Evolutionary conservation across 2,888 invertebrate species (phyloP), one percentile per base, ranked within the genome.

Genomic region (Cryptocephalus primarius): DNA sequence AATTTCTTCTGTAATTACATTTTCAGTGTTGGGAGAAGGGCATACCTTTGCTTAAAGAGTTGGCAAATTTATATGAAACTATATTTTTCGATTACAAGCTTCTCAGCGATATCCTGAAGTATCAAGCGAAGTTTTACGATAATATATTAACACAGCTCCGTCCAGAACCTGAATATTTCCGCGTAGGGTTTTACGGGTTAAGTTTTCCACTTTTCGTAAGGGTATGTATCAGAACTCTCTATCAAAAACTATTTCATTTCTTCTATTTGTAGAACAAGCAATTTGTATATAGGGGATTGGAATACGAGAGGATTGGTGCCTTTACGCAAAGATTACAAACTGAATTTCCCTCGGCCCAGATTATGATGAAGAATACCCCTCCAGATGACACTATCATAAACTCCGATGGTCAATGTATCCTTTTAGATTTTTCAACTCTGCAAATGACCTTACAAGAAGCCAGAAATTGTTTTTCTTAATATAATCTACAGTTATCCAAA

Each of bases 1-100:
- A n/a, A n/a, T n/a, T n/a, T n/a, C n/a, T n/a, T 40, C 31, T 31
- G 22, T 12, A 9, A 41, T 39, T 39, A 43, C 22, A 43, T 33
- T 68, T 74, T 33, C 65, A 86, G 82, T 89, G 92, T 59, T 96
- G 95, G 95, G 96, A 96, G 65, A 91, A 93, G 71, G 94, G 93
- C 1, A 83, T 95, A 34, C 92, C 93, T 0, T 67, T 96, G 36
- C 85, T 92, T 55, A 92, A 94, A 62, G 93, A 94, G 65, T 69
- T 96, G 52, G 90, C 89, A 0, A 77, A 80, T 9, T 73, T 93
- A 1, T 94, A 95, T 68, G 94, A 95, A 69, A 83, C 80, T 9
- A 82, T 83, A 52, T 72, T 90, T 12, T 92, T 88, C 63, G 89
- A 93, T 71, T 95, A 93, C 67, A 83, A 83, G 43, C 88, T 91